phyloP scores from a whole-genome alignment of 2,797 vertebrate genomes.

The Cichlasoma orientale region DNA sequence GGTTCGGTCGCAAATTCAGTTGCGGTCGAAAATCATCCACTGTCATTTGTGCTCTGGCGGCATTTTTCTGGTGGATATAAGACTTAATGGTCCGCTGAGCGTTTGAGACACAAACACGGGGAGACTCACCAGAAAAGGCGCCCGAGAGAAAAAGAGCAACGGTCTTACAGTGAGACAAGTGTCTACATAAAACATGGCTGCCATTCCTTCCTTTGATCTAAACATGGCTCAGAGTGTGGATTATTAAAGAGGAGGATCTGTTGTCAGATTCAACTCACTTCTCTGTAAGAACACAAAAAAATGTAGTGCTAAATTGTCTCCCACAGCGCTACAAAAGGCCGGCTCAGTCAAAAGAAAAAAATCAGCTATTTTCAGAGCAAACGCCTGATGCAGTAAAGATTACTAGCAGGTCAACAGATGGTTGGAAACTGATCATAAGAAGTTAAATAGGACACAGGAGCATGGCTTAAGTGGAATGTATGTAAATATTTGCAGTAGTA shows the following conservation, averaged over 20 bases:
- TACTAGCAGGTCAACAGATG: conserved; percentile 39
- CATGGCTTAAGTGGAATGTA: conserved; percentile 10
- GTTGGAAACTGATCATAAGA: not conserved
- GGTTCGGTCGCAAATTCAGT: conserved; percentile 32
- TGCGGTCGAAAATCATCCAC: conserved; percentile 36
- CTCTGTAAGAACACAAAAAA: not conserved
- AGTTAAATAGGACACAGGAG: conserved; percentile 7
- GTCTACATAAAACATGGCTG: conserved; percentile 32
- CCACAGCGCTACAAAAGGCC: conserved; percentile 11
- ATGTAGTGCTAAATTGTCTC: conserved; percentile 5
- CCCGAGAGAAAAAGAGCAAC: not conserved
- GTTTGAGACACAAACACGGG: conserved; percentile 21
- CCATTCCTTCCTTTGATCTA: conserved; percentile 39
- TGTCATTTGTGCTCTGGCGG: conserved; percentile 18
- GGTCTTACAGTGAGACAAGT: conserved; percentile 6
- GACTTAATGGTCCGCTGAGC: conserved; percentile 24
- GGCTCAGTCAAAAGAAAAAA: not conserved
- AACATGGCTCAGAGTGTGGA: conserved; percentile 26
- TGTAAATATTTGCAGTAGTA: conserved; percentile 26
- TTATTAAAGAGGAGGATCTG: conserved; percentile 44
- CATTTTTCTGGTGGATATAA: conserved; percentile 41
- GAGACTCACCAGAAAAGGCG: conserved; percentile 7
- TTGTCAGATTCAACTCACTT: conserved; percentile 22
- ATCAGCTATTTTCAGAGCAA: conserved; percentile 11
- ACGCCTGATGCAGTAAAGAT: conserved; percentile 32